Percentiles rank a stretch among this genome's conserved stretches.
Evolutionary conservation across 2,797 vertebrate genomes (phyloP).

Genomic region (Bufotes viridis): DNA sequence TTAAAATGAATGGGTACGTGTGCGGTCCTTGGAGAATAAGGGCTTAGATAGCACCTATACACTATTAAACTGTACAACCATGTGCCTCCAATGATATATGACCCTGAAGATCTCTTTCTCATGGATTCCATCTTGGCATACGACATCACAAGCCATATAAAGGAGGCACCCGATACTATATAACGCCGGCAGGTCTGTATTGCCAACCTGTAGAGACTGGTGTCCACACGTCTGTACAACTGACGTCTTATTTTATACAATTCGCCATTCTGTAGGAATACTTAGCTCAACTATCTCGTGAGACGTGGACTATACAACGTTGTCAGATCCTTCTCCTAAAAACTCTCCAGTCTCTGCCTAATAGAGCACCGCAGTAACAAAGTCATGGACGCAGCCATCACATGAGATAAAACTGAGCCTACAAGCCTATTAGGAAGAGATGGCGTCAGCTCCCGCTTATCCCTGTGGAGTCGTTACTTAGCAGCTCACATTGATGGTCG

Average conservation of each 20-base stretch:
- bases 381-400: background rate
- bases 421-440: background rate
- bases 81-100: too few relatives aligned
- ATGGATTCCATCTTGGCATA: background rate
- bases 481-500: background rate
- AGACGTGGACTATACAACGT: background rate
- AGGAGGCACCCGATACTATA: too few relatives aligned
- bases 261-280: background rate
- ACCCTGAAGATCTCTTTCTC: too few relatives aligned
- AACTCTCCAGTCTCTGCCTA: background rate
- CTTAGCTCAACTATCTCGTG: background rate
- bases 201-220: too few relatives aligned
- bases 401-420: constrained; percentile 13
- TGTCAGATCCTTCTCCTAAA: background rate
- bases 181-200: background rate
- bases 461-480: background rate
- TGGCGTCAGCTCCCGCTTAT: background rate
- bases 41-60: too few relatives aligned
- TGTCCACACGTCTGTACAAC: background rate
- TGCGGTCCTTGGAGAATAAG: too few relatives aligned
- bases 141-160: background rate
- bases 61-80: too few relatives aligned
- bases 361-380: background rate
- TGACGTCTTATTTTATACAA: background rate
- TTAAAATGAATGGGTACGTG: too few relatives aligned